Evolutionary conservation across 2,113 vertebrate species (phyloP), one percentile per base, ranked within the genome.

Genomic region (Ophthalmolycus amberensis): DNA sequence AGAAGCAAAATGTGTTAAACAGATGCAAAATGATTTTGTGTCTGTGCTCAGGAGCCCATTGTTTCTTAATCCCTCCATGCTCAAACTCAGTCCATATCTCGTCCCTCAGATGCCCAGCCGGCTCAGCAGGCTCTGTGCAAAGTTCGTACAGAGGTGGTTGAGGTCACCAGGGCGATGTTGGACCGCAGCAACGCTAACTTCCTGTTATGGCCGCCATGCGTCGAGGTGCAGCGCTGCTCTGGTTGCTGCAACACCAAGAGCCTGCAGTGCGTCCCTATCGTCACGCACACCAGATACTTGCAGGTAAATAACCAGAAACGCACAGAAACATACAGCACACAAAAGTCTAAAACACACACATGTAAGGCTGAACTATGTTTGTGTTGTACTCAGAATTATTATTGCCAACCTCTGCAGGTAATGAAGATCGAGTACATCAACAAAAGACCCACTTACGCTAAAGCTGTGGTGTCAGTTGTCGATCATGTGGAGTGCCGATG

Each of bases 141-240:
- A 95, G 96, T 97, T 0, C 96, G 98, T 69, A 97, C 95, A 0
- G 97, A 97, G 86, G 97, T 99, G 81, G 96, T 97, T 0, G 96
- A 99, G 91, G 96, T 99, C 90, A 97, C 97, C n/a, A 92, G 98
- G 76, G 92, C 93, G 62, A 96, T 99, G 96, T 92, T 99, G 44
- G 98, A 99, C 94, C 95, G 96, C 50, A 98, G 96, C 92, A 98
- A 97, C 0, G 97, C 98, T 79, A 96, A 99, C 93, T 99, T 98
- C 58, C 85, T 99, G 84, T 91, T 99, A 75, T 99, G 97, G 97
- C 98, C 98, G 0, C 96, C 97, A 1, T 99, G 98, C 0, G 98
- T 99, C 44, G 98, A 99, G 93, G 97, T 99, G 85, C 98, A 99
- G 93, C 96, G 96, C 77, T 99, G 98, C 92, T 99, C 98, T 0